Base-by-base conservation (phyloP, 2,113 vertebrate species). In the Rynchops niger region DNA sequence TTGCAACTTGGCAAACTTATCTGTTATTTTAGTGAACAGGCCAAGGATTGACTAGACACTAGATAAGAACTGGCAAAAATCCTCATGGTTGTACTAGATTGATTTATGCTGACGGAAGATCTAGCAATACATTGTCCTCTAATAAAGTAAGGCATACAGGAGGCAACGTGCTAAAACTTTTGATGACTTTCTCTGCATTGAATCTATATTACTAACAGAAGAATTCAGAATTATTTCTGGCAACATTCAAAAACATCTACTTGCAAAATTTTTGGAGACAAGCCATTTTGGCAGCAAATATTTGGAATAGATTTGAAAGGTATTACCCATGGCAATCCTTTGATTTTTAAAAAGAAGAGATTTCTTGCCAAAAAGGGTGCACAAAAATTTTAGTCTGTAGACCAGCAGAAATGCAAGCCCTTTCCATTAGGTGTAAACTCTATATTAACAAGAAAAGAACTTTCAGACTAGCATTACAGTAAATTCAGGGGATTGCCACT, bases 11-110 rank as follows among this genome's bases (percentile, higher is more conserved):
- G 90, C 86, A 95, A 92, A 92, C 11, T 36, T 47, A 21, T 22
- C 32, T 86, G 50, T 73, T 93, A 63, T 63, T 94, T 88, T 49
- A 92, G 69, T n/a, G 49, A 52, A 86, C 23, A 74, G 12, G 83
- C 63, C 85, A 95, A 95, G 73, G 73, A 78, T 49, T 92, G 88
- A 93, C 88, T 73, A 92, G 70, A 92, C 45, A 81, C 79, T 83
- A 55, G 67, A 90, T 90, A 74, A 95, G 79, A 92, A 62, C 63
- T 92, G 92, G 72, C 80, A 88, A 81, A 93, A 95, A 63, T 93
- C 72, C 36, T 78, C 2, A 0, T 67, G 43, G 18, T 63, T 92
- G 13, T 73, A 93, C 13, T 63, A 71, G 56, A 59, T 13, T 91
- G 85, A 92, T 86, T 94, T 91, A 78, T 74, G 34, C 40, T 58